Evolutionary conservation across 2,113 vertebrate genomes (phyloP).

Genomic region (Salvelinus alpinus): DNA sequence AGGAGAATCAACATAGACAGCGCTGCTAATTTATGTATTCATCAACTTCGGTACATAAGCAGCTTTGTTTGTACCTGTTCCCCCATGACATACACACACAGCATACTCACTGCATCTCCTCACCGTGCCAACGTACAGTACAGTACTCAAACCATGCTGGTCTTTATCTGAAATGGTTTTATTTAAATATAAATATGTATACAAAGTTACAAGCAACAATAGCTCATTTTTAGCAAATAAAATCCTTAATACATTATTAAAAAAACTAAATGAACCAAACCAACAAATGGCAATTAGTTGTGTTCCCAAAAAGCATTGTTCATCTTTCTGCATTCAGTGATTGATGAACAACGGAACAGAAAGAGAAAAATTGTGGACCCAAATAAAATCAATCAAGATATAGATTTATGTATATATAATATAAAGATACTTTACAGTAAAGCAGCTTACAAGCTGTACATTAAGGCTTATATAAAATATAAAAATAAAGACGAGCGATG

Average conservation of each 20-base stretch:
- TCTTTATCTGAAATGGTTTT: slow-evolving; percentile 80
- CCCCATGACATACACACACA: slow-evolving; percentile 19
- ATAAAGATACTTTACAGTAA: slow-evolving; percentile 81
- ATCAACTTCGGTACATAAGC: slow-evolving; percentile 61
- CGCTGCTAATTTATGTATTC: slow-evolving; percentile 74
- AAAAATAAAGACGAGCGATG: slow-evolving; percentile 83
- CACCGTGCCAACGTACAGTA: slow-evolving; percentile 9
- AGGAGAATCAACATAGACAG: slow-evolving; percentile 73
- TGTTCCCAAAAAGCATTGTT: slow-evolving; percentile 60
- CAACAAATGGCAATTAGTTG: slow-evolving; percentile 72
- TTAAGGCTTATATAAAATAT: slow-evolving; percentile 86
- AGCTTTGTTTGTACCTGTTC: slow-evolving; percentile 65
- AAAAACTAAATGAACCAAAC: slow-evolving; percentile 51
- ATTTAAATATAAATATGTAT: slow-evolving; percentile 88
- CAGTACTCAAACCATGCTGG: slow-evolving; percentile 40
- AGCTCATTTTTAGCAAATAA: slow-evolving; percentile 79
- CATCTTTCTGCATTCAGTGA: slow-evolving; percentile 61
- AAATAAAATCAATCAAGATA: slow-evolving; percentile 66
- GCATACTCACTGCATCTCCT: no score
- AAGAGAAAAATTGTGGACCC: slow-evolving; percentile 35
- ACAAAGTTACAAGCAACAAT: slow-evolving; percentile 84
- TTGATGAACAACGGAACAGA: slow-evolving; percentile 63
- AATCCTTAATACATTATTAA: slow-evolving; percentile 76
- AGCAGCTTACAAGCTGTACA: slow-evolving; percentile 81
- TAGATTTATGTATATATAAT: slow-evolving; percentile 63